These are phyloP conservation scores for Rhipidura dahli DNA, from an alignment of 2,113 vertebrate species.

Conservation along the genomic window DNA sequence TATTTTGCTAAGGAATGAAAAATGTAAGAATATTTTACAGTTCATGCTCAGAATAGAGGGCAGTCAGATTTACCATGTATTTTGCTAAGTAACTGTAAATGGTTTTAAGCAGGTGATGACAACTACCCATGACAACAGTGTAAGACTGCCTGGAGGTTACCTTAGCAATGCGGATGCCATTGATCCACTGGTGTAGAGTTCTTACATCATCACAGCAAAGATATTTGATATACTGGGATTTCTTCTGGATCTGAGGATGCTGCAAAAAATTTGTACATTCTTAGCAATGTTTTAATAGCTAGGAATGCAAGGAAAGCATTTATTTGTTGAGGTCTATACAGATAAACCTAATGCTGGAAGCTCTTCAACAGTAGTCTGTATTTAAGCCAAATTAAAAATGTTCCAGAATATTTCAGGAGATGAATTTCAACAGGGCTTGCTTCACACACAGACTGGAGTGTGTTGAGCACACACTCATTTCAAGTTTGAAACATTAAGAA, in stretches of 20 bases:
- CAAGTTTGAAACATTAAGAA: background rate
- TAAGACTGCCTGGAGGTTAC: constrained; percentile 57
- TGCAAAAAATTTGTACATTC: constrained; percentile 40
- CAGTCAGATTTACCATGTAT: background rate
- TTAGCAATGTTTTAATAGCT: background rate
- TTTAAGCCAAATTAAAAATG: background rate
- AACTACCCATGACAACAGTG: background rate
- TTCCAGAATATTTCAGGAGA: background rate
- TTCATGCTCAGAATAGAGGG: background rate
- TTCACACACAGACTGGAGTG: background rate
- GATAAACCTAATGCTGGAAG: background rate
- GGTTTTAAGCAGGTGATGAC: background rate
- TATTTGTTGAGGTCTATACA: background rate
- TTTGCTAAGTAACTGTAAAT: background rate
- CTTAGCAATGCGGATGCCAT: constrained; percentile 96
- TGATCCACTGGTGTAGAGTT: constrained; percentile 97
- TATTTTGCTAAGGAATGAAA: background rate
- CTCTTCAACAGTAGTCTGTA: background rate
- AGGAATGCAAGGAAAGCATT: background rate
- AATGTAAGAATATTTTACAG: background rate
- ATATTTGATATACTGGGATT: constrained; percentile 98
- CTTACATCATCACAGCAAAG: constrained; percentile 95
- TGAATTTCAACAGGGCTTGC: background rate
- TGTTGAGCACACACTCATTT: background rate
- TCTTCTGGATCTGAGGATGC: constrained; percentile 99